Evolutionary conservation across 2,888 invertebrate genomes (phyloP).

Genomic region (Apeira syringaria): DNA sequence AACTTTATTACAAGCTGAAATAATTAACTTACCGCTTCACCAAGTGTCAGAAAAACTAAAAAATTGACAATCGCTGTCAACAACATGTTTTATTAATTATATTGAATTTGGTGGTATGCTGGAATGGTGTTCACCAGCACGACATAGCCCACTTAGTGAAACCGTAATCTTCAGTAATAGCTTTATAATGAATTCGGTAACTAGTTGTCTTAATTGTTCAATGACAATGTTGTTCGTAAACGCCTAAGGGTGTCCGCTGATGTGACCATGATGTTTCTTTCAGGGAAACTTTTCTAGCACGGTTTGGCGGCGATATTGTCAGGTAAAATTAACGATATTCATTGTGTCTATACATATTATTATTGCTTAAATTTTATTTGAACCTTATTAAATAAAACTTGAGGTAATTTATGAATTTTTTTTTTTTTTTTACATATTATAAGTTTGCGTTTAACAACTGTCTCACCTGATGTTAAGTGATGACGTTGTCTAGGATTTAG

Average conservation of each 20-base stretch:
- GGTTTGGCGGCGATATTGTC: no score
- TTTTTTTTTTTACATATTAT: no score
- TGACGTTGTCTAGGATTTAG: no score
- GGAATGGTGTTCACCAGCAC: constrained; percentile 19
- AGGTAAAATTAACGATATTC: no score
- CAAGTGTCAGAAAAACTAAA: constrained; percentile 45
- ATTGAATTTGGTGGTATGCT: background rate
- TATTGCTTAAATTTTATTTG: no score
- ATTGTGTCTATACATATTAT: no score
- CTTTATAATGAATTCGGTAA: constrained; percentile 40
- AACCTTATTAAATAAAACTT: no score
- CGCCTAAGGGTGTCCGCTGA: constrained; percentile 22
- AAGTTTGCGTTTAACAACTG: no score
- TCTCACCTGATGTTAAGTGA: no score
- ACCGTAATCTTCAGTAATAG: constrained; percentile 38
- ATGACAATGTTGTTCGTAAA: constrained; percentile 27
- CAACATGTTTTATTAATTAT: constrained; percentile 37
- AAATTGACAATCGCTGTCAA: constrained; percentile 46
- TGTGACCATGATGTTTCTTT: constrained; percentile 20
- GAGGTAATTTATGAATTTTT: no score
- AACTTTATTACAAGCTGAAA: no score
- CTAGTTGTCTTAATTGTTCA: constrained; percentile 31
- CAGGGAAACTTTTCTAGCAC: no score
- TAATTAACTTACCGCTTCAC: constrained; percentile 63
- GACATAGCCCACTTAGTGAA: constrained; percentile 45